phyloP scores from a whole-genome alignment of 2,797 vertebrate species.

The Aldrovandia affinis region DNA sequence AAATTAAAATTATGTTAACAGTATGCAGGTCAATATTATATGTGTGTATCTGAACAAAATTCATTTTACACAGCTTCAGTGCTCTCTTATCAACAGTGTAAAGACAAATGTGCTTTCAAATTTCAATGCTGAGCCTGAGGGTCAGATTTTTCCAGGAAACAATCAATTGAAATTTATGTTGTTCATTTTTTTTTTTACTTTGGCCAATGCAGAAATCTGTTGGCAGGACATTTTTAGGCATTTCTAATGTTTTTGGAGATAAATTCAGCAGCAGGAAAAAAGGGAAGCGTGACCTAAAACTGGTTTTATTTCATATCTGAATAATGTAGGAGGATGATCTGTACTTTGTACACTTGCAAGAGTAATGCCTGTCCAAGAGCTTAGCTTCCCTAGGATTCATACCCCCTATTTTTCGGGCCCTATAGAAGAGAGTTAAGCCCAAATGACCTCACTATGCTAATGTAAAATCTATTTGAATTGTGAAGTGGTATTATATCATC shows the following conservation, averaged over 20 bases:
- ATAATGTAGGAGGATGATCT: conserved; percentile 43
- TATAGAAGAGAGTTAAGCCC: conserved; percentile 53
- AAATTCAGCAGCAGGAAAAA: conserved; percentile 46
- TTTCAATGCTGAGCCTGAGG: no score
- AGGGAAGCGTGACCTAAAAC: not conserved
- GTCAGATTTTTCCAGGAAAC: conserved; percentile 35
- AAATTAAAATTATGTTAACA: no score
- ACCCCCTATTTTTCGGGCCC: conserved; percentile 36
- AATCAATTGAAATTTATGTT: conserved; percentile 56
- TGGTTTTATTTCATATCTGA: conserved; percentile 45
- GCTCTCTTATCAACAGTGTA: no score
- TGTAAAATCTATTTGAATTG: conserved; percentile 61
- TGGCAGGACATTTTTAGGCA: conserved; percentile 52
- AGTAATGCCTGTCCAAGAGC: not conserved
- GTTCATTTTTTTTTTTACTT: conserved; percentile 57
- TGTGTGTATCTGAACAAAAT: no score
- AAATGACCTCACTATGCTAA: conserved; percentile 46
- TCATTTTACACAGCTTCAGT: no score
- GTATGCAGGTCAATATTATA: no score
- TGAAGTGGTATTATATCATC: conserved; percentile 49
- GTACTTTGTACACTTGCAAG: not conserved
- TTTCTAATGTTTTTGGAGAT: conserved; percentile 48
- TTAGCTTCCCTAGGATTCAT: not conserved
- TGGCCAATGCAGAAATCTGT: conserved; percentile 58
- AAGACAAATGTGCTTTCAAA: no score